Percentiles rank a stretch among this genome's conserved stretches.
Conservation (phyloP, 2,797 vertebrate species). For the Lindbergichthys nudifrons region DNA sequence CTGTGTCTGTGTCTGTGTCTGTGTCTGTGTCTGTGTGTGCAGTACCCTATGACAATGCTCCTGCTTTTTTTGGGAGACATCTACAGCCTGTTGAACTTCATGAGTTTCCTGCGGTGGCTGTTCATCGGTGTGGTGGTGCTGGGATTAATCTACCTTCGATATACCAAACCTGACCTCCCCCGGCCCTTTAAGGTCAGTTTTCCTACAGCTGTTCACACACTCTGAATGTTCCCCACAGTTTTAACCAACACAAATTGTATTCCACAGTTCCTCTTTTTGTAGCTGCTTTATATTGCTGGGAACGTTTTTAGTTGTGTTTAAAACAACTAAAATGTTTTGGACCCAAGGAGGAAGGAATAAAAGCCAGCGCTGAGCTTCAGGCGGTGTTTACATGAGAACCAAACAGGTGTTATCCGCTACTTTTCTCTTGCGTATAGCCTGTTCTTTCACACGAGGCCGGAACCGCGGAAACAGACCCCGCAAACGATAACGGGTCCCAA, state of each 20-base stretch:
- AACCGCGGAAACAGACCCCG: too few relatives aligned
- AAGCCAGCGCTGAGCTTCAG: too few relatives aligned
- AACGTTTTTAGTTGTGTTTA: background rate
- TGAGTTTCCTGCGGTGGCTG: slow-evolving; percentile 97
- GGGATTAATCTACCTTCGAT: slow-evolving; percentile 94
- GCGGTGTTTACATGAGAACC: too few relatives aligned
- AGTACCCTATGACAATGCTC: slow-evolving; percentile 94
- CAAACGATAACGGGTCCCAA: too few relatives aligned
- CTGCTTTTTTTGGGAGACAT: slow-evolving; percentile 94
- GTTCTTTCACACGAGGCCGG: too few relatives aligned
- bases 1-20: slow-evolving; percentile 27
- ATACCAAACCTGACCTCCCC: slow-evolving; percentile 92
- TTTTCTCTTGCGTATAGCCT: too few relatives aligned
- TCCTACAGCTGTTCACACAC: slow-evolving; percentile 10
- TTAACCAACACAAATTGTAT: background rate
- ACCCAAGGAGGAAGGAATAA: too few relatives aligned
- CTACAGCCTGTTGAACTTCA: slow-evolving; percentile 96
- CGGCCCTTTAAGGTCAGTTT: slow-evolving; percentile 94
- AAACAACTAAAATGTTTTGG: background rate
- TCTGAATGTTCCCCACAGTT: background rate
- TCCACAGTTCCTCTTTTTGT: background rate
- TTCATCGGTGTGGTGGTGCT: slow-evolving; percentile 95
- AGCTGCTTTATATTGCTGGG: background rate
- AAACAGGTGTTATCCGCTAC: too few relatives aligned
- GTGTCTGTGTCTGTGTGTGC: slow-evolving; percentile 52